A percentile compares a stretch with the other conserved stretches of the same genome.
phyloP scores from a whole-genome alignment of 2,888 invertebrate species.

The Ctenicera cuprea region DNA sequence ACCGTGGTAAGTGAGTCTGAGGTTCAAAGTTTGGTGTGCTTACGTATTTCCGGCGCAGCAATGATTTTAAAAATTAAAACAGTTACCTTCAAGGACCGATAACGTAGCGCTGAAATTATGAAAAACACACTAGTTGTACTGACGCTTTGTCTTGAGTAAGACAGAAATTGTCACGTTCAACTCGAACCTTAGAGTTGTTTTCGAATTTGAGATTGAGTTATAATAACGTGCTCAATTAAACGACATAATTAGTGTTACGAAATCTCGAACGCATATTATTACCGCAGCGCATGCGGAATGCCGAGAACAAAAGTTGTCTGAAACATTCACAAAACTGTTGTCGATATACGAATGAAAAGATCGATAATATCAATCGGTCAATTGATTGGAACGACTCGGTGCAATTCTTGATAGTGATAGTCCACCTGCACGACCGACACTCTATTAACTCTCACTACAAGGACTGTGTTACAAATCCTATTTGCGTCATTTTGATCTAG shows the following conservation, averaged over 20 bases:
- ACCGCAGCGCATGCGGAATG: conserved; percentile 27
- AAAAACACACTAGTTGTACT: conserved; percentile 1
- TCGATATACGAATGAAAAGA: conserved; percentile 28
- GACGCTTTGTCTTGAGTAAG: conserved; percentile 25
- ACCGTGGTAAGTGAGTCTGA: conserved; percentile 2
- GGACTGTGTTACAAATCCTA: conserved; percentile 35
- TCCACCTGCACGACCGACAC: conserved; percentile 36
- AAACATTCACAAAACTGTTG: conserved; percentile 25
- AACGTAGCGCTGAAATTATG: conserved; percentile 4
- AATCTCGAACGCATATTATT: conserved; percentile 30
- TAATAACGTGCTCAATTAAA: conserved; percentile 10
- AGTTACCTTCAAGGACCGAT: conserved; percentile 24
- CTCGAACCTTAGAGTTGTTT: not conserved
- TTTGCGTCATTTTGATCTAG: conserved; percentile 29
- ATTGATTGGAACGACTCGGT: conserved; percentile 38
- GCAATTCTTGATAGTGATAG: conserved; percentile 36
- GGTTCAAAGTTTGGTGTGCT: conserved; percentile 31
- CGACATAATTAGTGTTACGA: conserved; percentile 29
- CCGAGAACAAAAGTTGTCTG: conserved; percentile 10
- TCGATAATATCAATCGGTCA: conserved; percentile 33
- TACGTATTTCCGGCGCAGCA: conserved; percentile 21
- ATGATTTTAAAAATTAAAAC: conserved; percentile 21
- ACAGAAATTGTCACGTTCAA: conserved; percentile 23
- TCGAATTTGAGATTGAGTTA: not conserved
- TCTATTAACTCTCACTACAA: conserved; percentile 26